Conservation (phyloP, 2,113 vertebrate genomes). For the Phainopepla nitens region DNA sequence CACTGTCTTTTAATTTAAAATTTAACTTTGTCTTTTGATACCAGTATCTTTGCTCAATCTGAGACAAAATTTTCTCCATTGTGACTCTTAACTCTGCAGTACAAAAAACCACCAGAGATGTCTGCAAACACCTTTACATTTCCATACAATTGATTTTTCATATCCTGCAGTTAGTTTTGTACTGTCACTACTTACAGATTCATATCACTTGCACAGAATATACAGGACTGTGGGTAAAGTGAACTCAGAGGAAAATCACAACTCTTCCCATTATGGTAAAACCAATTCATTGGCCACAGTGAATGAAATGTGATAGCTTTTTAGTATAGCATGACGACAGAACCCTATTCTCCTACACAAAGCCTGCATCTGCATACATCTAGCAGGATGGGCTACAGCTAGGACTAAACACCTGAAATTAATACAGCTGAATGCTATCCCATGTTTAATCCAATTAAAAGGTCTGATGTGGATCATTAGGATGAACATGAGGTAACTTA, state of each 20-base stretch:
- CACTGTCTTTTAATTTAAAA: not conserved
- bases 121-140: not conserved
- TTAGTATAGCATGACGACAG: rapidly evolving
- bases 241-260: not conserved
- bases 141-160: not conserved
- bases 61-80: not conserved
- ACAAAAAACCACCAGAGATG: not conserved
- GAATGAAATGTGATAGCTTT: not conserved
- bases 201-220: not conserved
- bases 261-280: not conserved
- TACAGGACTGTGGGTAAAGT: not conserved
- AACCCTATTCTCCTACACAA: not conserved
- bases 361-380: not conserved
- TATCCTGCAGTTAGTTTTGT: not conserved
- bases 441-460: not conserved
- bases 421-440: not conserved
- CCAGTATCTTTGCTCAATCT: not conserved
- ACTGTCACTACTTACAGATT: not conserved
- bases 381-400: not conserved
- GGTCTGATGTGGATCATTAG: not conserved
- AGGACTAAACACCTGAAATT: not conserved
- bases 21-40: not conserved
- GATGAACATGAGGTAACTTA: not conserved
- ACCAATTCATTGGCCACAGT: not conserved
- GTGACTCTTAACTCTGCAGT: not conserved